These are phyloP conservation scores for Balaeniceps rex DNA, from an alignment of 2,113 vertebrate genomes.

Conservation along the genomic window DNA sequence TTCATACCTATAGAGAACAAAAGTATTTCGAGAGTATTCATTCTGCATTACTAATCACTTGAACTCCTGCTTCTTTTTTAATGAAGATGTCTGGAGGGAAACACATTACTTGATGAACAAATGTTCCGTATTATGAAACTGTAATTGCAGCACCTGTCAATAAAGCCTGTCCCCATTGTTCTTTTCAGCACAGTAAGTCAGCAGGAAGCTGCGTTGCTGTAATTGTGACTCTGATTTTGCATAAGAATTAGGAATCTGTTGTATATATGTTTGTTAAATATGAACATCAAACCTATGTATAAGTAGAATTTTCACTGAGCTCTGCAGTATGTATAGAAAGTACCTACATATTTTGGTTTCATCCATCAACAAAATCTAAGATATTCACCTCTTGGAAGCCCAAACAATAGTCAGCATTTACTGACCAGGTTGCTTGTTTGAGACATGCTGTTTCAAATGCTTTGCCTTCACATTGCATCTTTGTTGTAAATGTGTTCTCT, in stretches of 20 bases:
- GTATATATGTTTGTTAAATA: not conserved
- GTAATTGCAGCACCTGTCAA: conserved; percentile 43
- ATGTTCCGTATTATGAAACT: not conserved
- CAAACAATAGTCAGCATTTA: not conserved
- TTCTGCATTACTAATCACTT: not conserved
- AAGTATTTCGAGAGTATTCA: not conserved
- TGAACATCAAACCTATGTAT: not conserved
- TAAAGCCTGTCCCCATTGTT: conserved; percentile 25
- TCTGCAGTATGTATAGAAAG: not conserved
- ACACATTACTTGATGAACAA: conserved; percentile 2
- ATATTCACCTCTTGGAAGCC: not conserved
- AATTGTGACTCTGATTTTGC: not conserved
- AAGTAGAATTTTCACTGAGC: not conserved
- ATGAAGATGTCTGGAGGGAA: conserved; percentile 20
- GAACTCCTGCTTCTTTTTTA: not conserved
- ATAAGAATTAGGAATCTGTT: not conserved
- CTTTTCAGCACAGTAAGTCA: not conserved
- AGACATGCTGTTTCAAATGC: not conserved
- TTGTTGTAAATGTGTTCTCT: conserved; percentile 8
- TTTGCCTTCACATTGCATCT: not conserved
- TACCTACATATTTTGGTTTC: not conserved
- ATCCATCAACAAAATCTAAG: not conserved
- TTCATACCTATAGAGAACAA: not conserved
- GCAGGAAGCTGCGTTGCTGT: not conserved
- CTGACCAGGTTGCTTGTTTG: not conserved